Evolutionary conservation across 2,888 invertebrate species (phyloP).

Genomic region (Caenorhabditis imperialis): DNA sequence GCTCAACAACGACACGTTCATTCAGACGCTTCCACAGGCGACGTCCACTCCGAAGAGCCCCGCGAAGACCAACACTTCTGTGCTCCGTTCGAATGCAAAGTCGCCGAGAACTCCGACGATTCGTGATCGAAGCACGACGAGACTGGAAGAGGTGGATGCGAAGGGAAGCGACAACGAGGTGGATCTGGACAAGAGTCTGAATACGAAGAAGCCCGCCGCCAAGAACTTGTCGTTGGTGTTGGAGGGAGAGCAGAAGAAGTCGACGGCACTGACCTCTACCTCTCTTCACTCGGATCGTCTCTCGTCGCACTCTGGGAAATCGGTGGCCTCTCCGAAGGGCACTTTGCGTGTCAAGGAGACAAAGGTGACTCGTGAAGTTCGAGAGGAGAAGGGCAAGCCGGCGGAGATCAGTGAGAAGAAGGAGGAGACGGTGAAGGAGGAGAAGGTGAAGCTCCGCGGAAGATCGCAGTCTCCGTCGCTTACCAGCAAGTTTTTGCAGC

Average conservation of each 20-base stretch:
- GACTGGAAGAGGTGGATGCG: background rate
- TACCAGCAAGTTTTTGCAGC: slow-evolving; percentile 5
- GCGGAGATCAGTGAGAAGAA: slow-evolving; percentile 43
- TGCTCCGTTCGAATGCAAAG: slow-evolving; percentile 7
- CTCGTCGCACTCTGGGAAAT: background rate
- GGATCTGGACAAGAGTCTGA: slow-evolving; percentile 50
- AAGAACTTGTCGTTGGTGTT: slow-evolving; percentile 10
- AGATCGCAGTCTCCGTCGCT: slow-evolving; percentile 17
- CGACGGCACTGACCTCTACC: slow-evolving; percentile 4
- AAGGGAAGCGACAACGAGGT: slow-evolving; percentile 25
- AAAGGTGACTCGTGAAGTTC: slow-evolving; percentile 51
- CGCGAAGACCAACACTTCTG: background rate
- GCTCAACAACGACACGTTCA: slow-evolving; percentile 4
- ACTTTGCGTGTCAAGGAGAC: slow-evolving; percentile 49
- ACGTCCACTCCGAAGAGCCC: slow-evolving; percentile 47
- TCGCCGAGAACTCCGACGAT: background rate
- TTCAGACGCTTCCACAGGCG: slow-evolving; percentile 24
- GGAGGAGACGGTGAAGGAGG: slow-evolving; percentile 48
- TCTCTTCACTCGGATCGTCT: slow-evolving; percentile 13
- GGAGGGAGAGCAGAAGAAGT: slow-evolving; percentile 4
- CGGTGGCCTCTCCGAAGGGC: slow-evolving; percentile 22
- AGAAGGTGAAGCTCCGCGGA: slow-evolving; percentile 35
- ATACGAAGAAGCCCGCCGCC: slow-evolving; percentile 21
- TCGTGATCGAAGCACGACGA: slow-evolving; percentile 1
- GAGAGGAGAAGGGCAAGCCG: slow-evolving; percentile 39